Base-by-base conservation (phyloP, 2,888 invertebrate genomes). In the Oithona nana region DNA sequence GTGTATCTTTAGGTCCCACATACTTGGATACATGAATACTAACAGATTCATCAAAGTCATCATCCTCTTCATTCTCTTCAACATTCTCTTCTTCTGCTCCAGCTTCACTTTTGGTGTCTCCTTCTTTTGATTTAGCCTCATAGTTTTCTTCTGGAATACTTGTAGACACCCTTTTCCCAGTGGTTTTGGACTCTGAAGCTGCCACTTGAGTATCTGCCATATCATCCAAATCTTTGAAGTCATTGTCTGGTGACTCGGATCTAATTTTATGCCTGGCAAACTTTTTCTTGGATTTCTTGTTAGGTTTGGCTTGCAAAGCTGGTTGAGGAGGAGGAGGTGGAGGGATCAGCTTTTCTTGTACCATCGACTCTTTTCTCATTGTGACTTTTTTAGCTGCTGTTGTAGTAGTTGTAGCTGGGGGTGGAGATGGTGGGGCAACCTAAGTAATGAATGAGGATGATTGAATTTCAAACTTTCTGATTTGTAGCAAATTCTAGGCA, bases 251-350 rank as follows among this genome's bases (percentile, higher is more conserved):
- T 2, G 54, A 52, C 2, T 52, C 54, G 22, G 54, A 52, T 22
- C 54, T 52, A 24, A 52, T 52, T 52, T 52, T 52, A 52, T 52
- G 54, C 22, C 54, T 52, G 13, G 54, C 54, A 52, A 52, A 52
- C 22, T 52, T 52, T 24, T 52, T 52, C 22, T 52, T 52, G 24
- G 22, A 24, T 3, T 52, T 52, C 24, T 52, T 52, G 16, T n/a
- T 49, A 49, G 2, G n/a, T 49, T 49, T n/a, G n/a, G n/a, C n/a
- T 39, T 6, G 39, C 16, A 16, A 16, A 6, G 39, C 8, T 39
- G 39, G 39, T 39, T 39, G 39, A 39, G 39, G 8, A 16, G 39
- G 6, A 39, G 39, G 39, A 39, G 39, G 39, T 6, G 39, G 39
- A 16, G 39, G n/a, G n/a, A n/a, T n/a, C n/a, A n/a, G n/a, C n/a